Evolutionary conservation across 1,140 invertebrate genomes (phyloP).

Genomic region (Drosophila murphyi): DNA sequence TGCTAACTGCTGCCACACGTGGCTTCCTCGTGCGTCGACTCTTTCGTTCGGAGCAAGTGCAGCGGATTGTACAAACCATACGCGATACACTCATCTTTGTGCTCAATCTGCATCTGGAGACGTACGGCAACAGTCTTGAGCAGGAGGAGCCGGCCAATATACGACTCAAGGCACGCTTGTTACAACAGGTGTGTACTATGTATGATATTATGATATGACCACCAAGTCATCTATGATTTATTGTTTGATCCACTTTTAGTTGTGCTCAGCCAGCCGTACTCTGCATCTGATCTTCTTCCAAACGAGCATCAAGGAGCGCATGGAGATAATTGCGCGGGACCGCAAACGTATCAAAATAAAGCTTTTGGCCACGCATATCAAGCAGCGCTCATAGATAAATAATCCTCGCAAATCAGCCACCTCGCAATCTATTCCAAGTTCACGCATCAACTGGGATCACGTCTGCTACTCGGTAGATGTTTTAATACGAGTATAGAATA

Average conservation of each 20-base stretch:
- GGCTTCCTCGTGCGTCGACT: constrained; percentile 92
- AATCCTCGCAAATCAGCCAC: background rate
- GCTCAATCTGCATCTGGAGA: constrained; percentile 89
- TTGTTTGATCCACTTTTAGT: constrained; percentile 77
- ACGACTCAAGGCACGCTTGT: constrained; percentile 87
- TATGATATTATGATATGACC: background rate
- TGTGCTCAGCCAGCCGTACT: constrained; percentile 87
- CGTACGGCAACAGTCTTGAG: constrained; percentile 48
- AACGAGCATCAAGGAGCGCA: constrained; percentile 86
- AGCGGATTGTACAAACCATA: constrained; percentile 92
- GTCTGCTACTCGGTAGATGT: too few species aligned
- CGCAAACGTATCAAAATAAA: constrained; percentile 76
- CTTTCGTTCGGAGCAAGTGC: constrained; percentile 91
- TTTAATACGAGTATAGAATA: too few species aligned
- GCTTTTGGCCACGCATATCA: constrained; percentile 52
- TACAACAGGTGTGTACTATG: constrained; percentile 86
- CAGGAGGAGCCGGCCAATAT: constrained; percentile 87
- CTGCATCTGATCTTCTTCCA: constrained; percentile 87
- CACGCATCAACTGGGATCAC: background rate
- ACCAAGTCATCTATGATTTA: background rate
- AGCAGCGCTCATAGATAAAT: constrained; percentile 40
- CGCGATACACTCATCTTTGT: constrained; percentile 91
- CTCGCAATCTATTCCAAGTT: background rate
- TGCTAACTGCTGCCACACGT: constrained; percentile 90
- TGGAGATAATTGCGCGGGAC: constrained; percentile 86